Percentiles rank a stretch among this genome's conserved stretches.
phyloP scores from a whole-genome alignment of 2,113 vertebrate genomes.

The Callaeas wilsoni region DNA sequence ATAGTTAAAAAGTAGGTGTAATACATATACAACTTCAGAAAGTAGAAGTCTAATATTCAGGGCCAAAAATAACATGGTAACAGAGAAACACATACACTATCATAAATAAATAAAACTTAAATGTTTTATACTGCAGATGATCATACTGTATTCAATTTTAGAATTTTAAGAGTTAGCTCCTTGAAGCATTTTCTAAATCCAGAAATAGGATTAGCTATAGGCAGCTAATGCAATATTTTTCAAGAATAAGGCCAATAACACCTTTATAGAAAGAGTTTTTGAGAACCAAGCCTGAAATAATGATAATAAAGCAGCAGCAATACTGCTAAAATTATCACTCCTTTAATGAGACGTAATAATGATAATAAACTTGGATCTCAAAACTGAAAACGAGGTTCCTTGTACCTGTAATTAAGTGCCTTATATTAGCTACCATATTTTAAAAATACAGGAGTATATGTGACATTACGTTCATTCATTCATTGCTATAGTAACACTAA shows the following conservation, averaged over 20 bases:
- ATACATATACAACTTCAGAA: not conserved
- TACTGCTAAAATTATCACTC: not conserved
- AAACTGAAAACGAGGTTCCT: not conserved
- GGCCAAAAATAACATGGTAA: not conserved
- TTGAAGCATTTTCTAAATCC: not conserved
- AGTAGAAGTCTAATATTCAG: not conserved
- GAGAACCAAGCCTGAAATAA: not conserved
- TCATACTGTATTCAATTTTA: not conserved
- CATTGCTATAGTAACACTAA: not conserved
- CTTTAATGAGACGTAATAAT: not conserved
- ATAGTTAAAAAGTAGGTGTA: conserved; percentile 9
- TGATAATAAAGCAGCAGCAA: not conserved
- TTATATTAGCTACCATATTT: not conserved
- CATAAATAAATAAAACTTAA: not conserved
- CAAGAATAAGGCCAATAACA: not conserved
- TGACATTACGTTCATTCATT: not conserved
- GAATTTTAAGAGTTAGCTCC: not conserved
- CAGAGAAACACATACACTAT: not conserved
- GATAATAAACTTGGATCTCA: not conserved
- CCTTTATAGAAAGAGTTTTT: not conserved
- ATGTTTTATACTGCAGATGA: not conserved
- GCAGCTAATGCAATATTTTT: not conserved
- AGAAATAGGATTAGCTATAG: too few species aligned
- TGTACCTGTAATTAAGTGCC: not conserved
- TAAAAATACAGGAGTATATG: not conserved